Evolutionary conservation across 2,797 vertebrate species (phyloP).

Genomic region (Periparus ater): DNA sequence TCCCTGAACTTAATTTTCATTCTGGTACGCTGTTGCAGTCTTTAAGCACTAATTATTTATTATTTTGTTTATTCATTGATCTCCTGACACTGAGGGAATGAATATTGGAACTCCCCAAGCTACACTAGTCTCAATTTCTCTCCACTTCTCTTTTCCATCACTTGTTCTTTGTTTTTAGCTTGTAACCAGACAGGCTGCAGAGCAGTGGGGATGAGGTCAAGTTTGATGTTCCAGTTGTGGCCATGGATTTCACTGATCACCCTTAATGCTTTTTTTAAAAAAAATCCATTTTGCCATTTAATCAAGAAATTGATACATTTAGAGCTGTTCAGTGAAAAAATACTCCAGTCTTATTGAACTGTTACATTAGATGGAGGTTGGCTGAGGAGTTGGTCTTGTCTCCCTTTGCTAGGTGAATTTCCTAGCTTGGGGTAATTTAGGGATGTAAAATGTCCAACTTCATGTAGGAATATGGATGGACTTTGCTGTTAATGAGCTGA

Average conservation of each 20-base stretch:
- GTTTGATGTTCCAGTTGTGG: not conserved
- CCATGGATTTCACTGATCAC: not conserved
- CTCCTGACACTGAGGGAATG: not conserved
- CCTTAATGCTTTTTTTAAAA: too few relatives aligned
- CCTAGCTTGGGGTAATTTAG: not conserved
- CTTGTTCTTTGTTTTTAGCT: not conserved
- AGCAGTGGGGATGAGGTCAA: not conserved
- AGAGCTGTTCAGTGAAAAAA: not conserved
- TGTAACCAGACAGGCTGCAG: not conserved
- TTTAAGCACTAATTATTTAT: not conserved
- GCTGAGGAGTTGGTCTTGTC: not conserved
- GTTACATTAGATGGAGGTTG: rapidly evolving
- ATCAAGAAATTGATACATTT: not conserved
- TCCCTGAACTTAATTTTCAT: not conserved
- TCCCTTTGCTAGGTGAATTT: not conserved
- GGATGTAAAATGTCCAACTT: not conserved
- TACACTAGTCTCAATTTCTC: rapidly evolving
- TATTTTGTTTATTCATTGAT: not conserved
- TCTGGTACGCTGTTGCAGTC: not conserved
- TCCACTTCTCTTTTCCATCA: not conserved
- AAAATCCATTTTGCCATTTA: not conserved
- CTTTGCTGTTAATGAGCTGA: not conserved
- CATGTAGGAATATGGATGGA: not conserved
- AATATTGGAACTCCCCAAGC: not conserved
- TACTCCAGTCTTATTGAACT: not conserved